Conservation (phyloP, 2,888 invertebrate species). For the Dione vanillae region DNA sequence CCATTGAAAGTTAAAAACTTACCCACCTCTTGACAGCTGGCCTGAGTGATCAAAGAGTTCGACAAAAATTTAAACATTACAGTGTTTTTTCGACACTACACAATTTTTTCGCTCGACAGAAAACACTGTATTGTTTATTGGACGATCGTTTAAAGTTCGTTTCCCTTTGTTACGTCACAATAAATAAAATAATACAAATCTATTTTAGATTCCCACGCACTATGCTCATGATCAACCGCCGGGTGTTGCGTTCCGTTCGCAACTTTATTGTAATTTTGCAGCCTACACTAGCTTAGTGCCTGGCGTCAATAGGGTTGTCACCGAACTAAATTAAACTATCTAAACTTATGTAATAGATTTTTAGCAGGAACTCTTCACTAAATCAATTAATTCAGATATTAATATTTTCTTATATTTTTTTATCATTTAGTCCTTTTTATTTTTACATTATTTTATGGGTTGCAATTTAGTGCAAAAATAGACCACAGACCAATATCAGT, state of each 20-base stretch:
- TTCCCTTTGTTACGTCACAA: conserved; percentile 76
- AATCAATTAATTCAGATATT: neutral
- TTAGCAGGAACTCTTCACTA: too few relatives aligned
- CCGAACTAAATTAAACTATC: conserved; percentile 1
- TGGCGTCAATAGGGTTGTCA: conserved; percentile 32
- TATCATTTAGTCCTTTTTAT: neutral
- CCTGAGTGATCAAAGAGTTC: conserved; percentile 85
- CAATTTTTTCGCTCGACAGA: conserved; percentile 56
- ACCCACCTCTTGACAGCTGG: conserved; percentile 91
- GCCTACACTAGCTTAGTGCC: conserved; percentile 20
- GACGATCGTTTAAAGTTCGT: conserved; percentile 64
- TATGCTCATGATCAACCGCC: conserved; percentile 74
- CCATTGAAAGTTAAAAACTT: conserved; percentile 75
- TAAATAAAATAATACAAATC: conserved; percentile 77
- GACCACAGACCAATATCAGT: neutral
- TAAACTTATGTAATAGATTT: too few relatives aligned
- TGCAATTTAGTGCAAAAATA: neutral
- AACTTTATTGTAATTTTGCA: conserved; percentile 43
- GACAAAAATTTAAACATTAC: conserved; percentile 87
- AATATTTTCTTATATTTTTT: neutral
- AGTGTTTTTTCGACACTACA: conserved; percentile 71
- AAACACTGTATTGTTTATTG: conserved; percentile 63
- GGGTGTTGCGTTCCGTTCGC: conserved; percentile 58
- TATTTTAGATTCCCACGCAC: conserved; percentile 80
- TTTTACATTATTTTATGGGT: neutral